Evolutionary conservation across 2,888 invertebrate species (phyloP).

Genomic region (Standfussiana lucernea): DNA sequence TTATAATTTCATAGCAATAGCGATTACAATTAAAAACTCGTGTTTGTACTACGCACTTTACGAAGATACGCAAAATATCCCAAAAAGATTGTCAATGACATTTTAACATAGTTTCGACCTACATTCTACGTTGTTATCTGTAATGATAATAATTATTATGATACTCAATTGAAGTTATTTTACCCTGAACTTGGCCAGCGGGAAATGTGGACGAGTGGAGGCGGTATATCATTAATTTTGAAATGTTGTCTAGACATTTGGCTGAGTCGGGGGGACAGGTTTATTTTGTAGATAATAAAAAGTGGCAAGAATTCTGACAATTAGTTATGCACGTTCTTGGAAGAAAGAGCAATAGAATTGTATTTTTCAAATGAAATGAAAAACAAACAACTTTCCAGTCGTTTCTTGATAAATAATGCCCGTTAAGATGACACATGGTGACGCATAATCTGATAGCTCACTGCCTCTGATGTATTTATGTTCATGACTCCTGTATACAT

Average conservation of each 20-base stretch:
- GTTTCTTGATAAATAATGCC: slow-evolving; percentile 32
- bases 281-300: slow-evolving; percentile 6
- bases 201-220: slow-evolving; percentile 32
- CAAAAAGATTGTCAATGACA: slow-evolving; percentile 33
- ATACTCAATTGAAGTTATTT: slow-evolving; percentile 19
- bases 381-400: background rate
- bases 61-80: background rate
- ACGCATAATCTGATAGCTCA: slow-evolving; percentile 32
- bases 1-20: background rate
- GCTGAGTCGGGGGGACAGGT: background rate
- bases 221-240: slow-evolving; percentile 51
- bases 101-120: slow-evolving; percentile 33
- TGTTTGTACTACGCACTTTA: slow-evolving; percentile 1
- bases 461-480: slow-evolving; percentile 47
- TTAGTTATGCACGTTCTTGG: slow-evolving; percentile 3
- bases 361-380: slow-evolving; percentile 14
- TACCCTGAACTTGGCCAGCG: slow-evolving; percentile 58
- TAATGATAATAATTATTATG: background rate
- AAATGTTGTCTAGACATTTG: slow-evolving; percentile 27
- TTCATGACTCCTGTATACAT: slow-evolving; percentile 44
- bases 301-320: background rate
- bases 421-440: slow-evolving; percentile 34
- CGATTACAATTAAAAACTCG: background rate
- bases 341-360: slow-evolving; percentile 20
- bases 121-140: slow-evolving; percentile 29